A percentile compares a stretch with the other conserved stretches of the same genome.
phyloP scores from a whole-genome alignment of 2,797 vertebrate species.

The Astyanax mexicanus region DNA sequence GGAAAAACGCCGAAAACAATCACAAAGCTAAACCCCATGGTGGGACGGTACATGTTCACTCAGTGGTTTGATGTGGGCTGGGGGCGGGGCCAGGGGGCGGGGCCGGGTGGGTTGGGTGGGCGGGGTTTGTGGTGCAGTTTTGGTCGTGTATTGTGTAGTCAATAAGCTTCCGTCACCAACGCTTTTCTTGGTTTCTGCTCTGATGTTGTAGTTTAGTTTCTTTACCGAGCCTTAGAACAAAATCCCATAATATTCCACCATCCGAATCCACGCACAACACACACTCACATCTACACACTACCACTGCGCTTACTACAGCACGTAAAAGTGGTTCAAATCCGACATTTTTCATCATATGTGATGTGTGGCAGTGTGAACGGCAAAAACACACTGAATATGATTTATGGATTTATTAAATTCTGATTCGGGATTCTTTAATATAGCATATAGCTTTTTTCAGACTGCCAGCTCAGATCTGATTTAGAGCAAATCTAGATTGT shows the following conservation, averaged over 20 bases:
- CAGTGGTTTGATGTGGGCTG: slow-evolving; percentile 69
- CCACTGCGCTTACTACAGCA: too few species aligned
- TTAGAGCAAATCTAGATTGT: too few species aligned
- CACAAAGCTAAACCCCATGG: slow-evolving; percentile 26
- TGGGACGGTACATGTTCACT: slow-evolving; percentile 52
- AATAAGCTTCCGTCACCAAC: slow-evolving; percentile 66
- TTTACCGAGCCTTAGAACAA: slow-evolving; percentile 57
- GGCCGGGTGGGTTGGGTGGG: slow-evolving; percentile 56
- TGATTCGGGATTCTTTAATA: too few species aligned
- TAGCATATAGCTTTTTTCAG: too few species aligned
- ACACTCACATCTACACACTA: slow-evolving; percentile 49
- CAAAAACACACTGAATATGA: too few species aligned
- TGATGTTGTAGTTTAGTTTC: slow-evolving; percentile 56
- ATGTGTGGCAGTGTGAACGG: too few species aligned
- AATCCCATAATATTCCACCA: slow-evolving; percentile 56
- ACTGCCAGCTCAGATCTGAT: too few species aligned
- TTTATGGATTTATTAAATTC: too few species aligned
- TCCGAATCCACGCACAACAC: background rate
- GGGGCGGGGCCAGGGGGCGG: too few species aligned
- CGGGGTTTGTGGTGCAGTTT: slow-evolving; percentile 71
- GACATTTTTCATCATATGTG: too few species aligned
- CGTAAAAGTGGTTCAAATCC: too few species aligned
- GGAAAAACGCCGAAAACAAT: slow-evolving; percentile 36
- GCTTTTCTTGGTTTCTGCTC: slow-evolving; percentile 13
- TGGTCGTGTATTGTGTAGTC: slow-evolving; percentile 83